These are phyloP conservation scores for Tenthredo amoena DNA, from an alignment of 2,888 invertebrate species.

Conservation along the genomic window DNA sequence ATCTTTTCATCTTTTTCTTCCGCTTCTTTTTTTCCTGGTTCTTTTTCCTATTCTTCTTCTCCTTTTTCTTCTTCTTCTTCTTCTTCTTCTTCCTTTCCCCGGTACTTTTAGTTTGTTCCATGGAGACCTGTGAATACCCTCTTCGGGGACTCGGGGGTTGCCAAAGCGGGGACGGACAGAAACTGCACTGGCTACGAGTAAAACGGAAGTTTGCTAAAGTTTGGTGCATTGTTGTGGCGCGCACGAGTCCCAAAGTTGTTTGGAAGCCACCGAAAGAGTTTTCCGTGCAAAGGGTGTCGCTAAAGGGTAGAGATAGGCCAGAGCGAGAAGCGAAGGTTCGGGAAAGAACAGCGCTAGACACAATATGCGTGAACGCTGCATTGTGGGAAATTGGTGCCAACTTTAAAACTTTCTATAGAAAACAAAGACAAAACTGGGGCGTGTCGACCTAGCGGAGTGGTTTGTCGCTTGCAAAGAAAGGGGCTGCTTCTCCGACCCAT, in stretches of 20 bases:
- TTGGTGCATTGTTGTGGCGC: conserved; percentile 72
- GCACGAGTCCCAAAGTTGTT: conserved; percentile 68
- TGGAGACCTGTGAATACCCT: conserved; percentile 34
- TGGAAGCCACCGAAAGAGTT: conserved; percentile 50
- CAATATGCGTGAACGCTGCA: conserved; percentile 63
- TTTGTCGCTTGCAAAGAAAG: conserved; percentile 34
- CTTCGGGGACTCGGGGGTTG: conserved; percentile 9
- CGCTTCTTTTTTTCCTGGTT: conserved; percentile 36
- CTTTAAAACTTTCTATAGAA: conserved; percentile 58
- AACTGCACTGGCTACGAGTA: conserved; percentile 49
- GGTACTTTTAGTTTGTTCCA: conserved; percentile 47
- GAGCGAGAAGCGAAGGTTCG: conserved; percentile 54
- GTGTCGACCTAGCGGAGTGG: conserved; percentile 39
- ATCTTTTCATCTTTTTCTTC: conserved; percentile 49
- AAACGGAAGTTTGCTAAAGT: conserved; percentile 70
- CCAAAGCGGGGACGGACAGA: conserved; percentile 14
- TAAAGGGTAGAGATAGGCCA: conserved; percentile 25
- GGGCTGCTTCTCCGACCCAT: conserved; percentile 14
- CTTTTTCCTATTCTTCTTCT: conserved; percentile 43
- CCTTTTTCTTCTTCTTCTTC: conserved; percentile 40
- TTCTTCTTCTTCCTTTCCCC: conserved; percentile 53
- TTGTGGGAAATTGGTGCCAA: conserved; percentile 59
- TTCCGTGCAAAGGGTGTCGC: conserved; percentile 31
- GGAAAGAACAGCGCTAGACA: conserved; percentile 44
- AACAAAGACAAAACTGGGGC: conserved; percentile 21